Percentiles rank a stretch among this genome's conserved stretches.
Evolutionary conservation across 2,113 vertebrate species (phyloP).

Genomic region (Myotis lucifugus): DNA sequence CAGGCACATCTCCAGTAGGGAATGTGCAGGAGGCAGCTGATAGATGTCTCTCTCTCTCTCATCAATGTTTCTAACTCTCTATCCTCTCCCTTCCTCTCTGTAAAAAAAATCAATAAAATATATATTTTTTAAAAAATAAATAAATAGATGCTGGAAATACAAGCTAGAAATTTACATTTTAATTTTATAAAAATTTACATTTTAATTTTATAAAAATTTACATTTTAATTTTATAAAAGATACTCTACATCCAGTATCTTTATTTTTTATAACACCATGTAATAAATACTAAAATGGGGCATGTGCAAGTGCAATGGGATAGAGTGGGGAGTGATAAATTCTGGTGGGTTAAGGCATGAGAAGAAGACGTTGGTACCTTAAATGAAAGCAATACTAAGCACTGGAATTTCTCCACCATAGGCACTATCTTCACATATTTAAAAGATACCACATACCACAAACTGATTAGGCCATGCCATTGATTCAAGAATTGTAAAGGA

Average conservation of each 20-base stretch:
- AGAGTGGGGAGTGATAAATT: neutral
- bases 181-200: slow-evolving; percentile 17
- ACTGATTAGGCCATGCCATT: neutral
- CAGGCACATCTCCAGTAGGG: too few relatives aligned
- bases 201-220: slow-evolving; percentile 40
- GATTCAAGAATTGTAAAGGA: neutral
- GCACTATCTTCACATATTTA: neutral
- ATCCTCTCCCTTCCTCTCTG: too few relatives aligned
- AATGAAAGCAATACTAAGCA: neutral
- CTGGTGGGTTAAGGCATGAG: neutral
- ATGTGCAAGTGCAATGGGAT: neutral
- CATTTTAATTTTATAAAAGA: slow-evolving; percentile 31
- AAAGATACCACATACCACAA: neutral
- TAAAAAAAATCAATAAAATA: too few relatives aligned
- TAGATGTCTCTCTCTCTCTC: too few relatives aligned
- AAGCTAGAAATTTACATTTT: slow-evolving; percentile 47
- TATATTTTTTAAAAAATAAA: too few relatives aligned
- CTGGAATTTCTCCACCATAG: neutral
- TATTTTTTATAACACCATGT: slow-evolving; percentile 40
- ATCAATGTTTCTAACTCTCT: too few relatives aligned
- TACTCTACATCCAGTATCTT: too few relatives aligned
- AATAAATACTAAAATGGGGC: neutral
- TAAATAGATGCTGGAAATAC: neutral
- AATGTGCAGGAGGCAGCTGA: too few relatives aligned
- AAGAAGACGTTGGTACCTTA: neutral